Evolutionary conservation across 2,888 invertebrate genomes (phyloP), one percentile per base, ranked within the genome.

Genomic region (Limenitis camilla): DNA sequence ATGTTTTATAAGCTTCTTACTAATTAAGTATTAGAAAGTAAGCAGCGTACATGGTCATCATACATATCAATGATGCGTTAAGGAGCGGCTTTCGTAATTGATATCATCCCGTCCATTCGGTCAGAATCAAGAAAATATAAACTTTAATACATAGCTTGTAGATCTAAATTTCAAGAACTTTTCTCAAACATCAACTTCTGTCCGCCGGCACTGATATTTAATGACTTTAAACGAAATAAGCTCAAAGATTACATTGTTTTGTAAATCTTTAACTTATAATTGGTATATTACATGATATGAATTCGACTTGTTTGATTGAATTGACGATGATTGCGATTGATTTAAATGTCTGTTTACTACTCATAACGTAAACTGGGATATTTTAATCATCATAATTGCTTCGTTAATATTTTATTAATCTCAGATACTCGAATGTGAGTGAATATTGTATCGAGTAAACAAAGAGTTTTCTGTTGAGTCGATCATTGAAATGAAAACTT

Each of bases 41-140:
- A 39, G 11, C 27, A 10, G 29, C 36, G 32, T 70, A 67, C n/a
- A 6, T 55, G 55, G 57, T 36, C 52, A 52, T 42, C 47, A 11
- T 38, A 43, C 30, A 46, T 41, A 65, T 69, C 77, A 75, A 76
- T 72, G 75, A 72, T 67, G 74, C 72, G 74, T 67, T 62, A 64
- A 67, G 61, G 59, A 65, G 60, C 62, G 62, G 62, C 64, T 61
- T 56, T 61, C 62, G 62, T 65, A 68, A 71, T 69, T 68, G 67
- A 65, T 68, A 66, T 63, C 57, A 61, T 61, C 55, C 59, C 53
- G 53, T 55, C 46, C 55, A 62, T 58, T 53, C 47, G 11, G 32
- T 19, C 9, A 3, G 5, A 10, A 29, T 30, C 32, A 45, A 35
- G 33, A 42, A 33, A 61, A 47, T 46, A 31, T 52, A 39, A 35